Conservation (phyloP, 2,888 invertebrate genomes). For the Zaprionus lineosus region DNA sequence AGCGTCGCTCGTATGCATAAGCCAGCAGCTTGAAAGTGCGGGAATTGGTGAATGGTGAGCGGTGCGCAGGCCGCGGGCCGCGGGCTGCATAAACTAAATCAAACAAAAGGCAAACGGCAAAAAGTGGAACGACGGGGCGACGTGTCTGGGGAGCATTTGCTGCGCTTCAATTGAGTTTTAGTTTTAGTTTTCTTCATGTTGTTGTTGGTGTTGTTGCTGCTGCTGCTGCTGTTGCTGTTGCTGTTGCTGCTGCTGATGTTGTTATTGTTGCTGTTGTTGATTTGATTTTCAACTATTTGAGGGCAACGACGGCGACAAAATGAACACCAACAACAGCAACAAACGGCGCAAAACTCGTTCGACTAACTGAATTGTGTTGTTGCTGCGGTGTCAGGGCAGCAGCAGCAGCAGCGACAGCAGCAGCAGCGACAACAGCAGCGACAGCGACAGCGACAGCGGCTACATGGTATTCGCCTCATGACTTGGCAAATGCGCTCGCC, state of each 20-base stretch:
- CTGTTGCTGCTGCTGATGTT: slow-evolving; percentile 26
- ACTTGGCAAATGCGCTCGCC: slow-evolving; percentile 79
- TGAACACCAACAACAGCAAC: slow-evolving; percentile 60
- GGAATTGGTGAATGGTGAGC: background rate
- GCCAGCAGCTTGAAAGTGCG: background rate
- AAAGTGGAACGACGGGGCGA: slow-evolving; percentile 63
- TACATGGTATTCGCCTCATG: slow-evolving; percentile 58
- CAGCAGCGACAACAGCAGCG: slow-evolving; percentile 47
- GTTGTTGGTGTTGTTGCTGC: background rate
- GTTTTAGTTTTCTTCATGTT: slow-evolving; percentile 37
- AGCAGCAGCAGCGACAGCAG: slow-evolving; percentile 13
- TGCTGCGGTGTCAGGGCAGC: slow-evolving; percentile 44
- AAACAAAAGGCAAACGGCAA: slow-evolving; percentile 72
- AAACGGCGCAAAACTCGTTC: slow-evolving; percentile 73
- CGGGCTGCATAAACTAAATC: slow-evolving; percentile 68
- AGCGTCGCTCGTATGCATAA: slow-evolving; percentile 54
- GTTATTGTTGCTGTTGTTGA: slow-evolving; percentile 59
- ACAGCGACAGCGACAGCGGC: slow-evolving; percentile 25
- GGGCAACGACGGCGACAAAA: slow-evolving; percentile 70
- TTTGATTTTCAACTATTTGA: slow-evolving; percentile 77
- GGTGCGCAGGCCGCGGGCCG: slow-evolving; percentile 5
- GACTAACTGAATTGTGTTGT: slow-evolving; percentile 64
- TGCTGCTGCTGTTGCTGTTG: slow-evolving; percentile 16
- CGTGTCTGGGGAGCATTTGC: slow-evolving; percentile 40
- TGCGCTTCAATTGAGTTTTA: slow-evolving; percentile 77